A percentile compares a stretch with the other conserved stretches of the same genome.
Evolutionary conservation across 1,140 invertebrate genomes (phyloP).

Genomic region (Bombus ignitus): DNA sequence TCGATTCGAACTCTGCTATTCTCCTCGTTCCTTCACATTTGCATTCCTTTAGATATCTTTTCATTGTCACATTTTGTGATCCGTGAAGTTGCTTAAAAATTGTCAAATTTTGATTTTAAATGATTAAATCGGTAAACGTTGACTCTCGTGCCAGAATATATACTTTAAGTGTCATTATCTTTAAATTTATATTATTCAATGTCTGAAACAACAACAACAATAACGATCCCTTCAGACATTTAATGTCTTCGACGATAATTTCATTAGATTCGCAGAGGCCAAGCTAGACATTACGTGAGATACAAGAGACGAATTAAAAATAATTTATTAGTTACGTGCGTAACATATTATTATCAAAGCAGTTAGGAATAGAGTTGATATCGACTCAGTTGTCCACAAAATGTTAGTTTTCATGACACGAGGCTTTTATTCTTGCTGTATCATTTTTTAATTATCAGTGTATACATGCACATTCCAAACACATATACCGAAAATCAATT

Average conservation of each 20-base stretch:
- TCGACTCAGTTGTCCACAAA: no score
- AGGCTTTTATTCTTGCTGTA: neutral
- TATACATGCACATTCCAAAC: no score
- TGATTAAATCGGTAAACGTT: neutral
- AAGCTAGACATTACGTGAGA: neutral
- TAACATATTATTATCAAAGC: no score
- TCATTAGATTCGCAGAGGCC: neutral
- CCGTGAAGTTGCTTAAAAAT: no score
- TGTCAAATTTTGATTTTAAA: neutral
- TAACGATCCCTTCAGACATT: neutral
- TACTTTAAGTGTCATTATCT: neutral
- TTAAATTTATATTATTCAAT: neutral
- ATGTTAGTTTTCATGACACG: neutral
- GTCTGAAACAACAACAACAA: neutral
- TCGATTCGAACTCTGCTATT: no score
- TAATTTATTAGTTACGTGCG: neutral
- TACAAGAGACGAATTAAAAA: neutral
- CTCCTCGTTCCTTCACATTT: no score
- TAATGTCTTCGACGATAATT: neutral
- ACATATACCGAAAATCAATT: neutral
- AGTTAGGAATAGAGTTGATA: neutral
- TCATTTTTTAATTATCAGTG: no score
- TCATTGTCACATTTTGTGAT: no score
- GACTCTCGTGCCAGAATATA: no score
- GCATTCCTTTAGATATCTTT: no score